Evolutionary conservation across 1,140 invertebrate genomes (phyloP).

Genomic region (Meloidogyne chitwoodi): DNA sequence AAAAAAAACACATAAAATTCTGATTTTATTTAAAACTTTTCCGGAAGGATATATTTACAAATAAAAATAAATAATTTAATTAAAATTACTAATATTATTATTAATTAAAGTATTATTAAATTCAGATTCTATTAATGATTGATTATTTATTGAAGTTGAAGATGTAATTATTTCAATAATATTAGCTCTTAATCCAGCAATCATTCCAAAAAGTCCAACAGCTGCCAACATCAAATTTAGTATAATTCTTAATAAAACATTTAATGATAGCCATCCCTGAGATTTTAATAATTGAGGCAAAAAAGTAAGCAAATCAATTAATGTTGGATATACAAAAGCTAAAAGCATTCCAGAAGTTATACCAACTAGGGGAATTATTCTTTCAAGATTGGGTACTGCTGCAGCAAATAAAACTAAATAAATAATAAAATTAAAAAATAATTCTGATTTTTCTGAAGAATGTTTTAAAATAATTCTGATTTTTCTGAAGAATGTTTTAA

Average conservation of each 20-base stretch:
- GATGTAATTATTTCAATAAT: conserved; percentile 28
- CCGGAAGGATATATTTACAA: too few relatives aligned
- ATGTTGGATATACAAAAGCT: conserved; percentile 48
- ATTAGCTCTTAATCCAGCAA: conserved; percentile 51
- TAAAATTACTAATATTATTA: not conserved
- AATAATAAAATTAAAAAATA: not conserved
- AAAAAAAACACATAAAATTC: too few relatives aligned
- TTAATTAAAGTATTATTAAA: not conserved
- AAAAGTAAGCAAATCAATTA: conserved; percentile 47
- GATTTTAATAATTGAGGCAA: conserved; percentile 14
- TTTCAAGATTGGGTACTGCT: conserved; percentile 46
- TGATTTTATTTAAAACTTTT: too few relatives aligned
- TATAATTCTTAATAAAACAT: not conserved
- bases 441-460: too few relatives aligned
- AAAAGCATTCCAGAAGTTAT: conserved; percentile 48
- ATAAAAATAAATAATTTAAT: too few relatives aligned
- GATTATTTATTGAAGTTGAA: not conserved
- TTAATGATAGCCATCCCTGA: not conserved
- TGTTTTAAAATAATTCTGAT: too few relatives aligned
- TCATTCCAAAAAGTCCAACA: conserved; percentile 50
- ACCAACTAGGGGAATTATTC: conserved; percentile 50
- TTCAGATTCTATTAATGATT: not conserved
- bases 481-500: too few relatives aligned
- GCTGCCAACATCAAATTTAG: conserved; percentile 34
- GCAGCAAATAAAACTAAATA: conserved; percentile 45